Conservation (phyloP, 92 coral and sea anemone species). For the Pocillopora grandis region DNA sequence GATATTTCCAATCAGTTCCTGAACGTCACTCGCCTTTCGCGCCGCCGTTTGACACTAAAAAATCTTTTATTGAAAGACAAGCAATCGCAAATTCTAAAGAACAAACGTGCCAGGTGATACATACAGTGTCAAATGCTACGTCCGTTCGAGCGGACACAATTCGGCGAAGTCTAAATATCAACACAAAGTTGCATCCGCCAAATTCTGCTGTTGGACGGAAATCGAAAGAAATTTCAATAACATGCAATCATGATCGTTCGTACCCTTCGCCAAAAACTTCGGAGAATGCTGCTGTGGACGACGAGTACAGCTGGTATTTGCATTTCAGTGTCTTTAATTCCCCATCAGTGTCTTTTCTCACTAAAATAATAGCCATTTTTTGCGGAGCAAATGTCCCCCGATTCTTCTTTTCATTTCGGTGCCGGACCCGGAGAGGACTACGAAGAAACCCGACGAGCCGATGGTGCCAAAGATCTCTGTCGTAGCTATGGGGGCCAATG, state of each 20-base stretch:
- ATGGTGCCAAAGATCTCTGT: conserved; percentile 43
- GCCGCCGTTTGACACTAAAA: conserved; percentile 2
- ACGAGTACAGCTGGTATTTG: conserved; percentile 65
- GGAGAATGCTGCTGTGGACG: neutral
- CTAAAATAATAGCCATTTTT: conserved; percentile 67
- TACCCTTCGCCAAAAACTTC: neutral
- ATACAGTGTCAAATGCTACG: neutral
- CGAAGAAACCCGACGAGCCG: conserved; percentile 33
- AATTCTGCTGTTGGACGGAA: too few relatives aligned
- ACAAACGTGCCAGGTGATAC: neutral
- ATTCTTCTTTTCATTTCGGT: conserved; percentile 73
- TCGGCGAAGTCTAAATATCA: conserved; percentile 7
- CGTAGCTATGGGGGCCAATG: conserved; percentile 33
- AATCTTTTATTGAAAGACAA: neutral
- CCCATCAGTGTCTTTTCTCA: conserved; percentile 64
- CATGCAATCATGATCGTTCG: conserved; percentile 19
- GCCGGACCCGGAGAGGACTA: conserved; percentile 28
- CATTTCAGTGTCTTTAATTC: conserved; percentile 71
- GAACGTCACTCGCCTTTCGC: too few relatives aligned
- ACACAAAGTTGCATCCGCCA: neutral
- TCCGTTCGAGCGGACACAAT: neutral
- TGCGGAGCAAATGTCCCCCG: conserved; percentile 78
- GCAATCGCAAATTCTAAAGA: neutral
- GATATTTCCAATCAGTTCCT: neutral
- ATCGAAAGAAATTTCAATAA: too few relatives aligned